These are phyloP conservation scores for Aphelinus certus DNA, from an alignment of 1,140 invertebrate genomes.

Conservation along the genomic window DNA sequence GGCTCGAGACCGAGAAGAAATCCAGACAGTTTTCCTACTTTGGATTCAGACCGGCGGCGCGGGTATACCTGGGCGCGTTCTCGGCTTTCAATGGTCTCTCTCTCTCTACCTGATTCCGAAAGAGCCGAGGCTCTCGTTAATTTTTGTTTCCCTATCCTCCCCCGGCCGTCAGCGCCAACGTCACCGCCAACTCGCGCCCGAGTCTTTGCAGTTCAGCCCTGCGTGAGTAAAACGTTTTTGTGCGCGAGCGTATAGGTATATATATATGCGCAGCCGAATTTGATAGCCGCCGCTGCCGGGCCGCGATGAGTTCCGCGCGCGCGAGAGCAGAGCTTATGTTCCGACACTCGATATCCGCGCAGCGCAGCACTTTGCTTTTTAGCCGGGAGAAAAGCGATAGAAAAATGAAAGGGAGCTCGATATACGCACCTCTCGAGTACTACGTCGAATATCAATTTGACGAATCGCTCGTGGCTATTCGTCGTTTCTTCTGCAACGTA, in stretches of 20 bases:
- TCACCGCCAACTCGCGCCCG: background rate
- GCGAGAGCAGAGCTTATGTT: slow-evolving; percentile 22
- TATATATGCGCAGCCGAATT: slow-evolving; percentile 1
- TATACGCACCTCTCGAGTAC: too few species aligned
- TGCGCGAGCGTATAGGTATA: background rate
- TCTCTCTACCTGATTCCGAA: slow-evolving; percentile 30
- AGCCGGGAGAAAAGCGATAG: slow-evolving; percentile 22
- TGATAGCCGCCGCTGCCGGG: slow-evolving; percentile 7
- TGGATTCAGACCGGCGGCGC: slow-evolving; percentile 15
- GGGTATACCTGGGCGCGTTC: slow-evolving; percentile 19
- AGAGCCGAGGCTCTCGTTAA: slow-evolving; percentile 14
- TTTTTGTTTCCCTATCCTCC: slow-evolving; percentile 11
- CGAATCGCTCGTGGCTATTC: too few species aligned
- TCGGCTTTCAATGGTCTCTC: slow-evolving; percentile 22
- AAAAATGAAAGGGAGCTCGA: slow-evolving; percentile 5
- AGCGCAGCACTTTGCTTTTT: slow-evolving; percentile 10
- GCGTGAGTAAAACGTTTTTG: slow-evolving; percentile 20
- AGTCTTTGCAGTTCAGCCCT: slow-evolving; percentile 12
- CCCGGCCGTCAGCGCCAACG: background rate
- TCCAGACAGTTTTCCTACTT: slow-evolving; percentile 7
- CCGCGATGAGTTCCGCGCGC: background rate
- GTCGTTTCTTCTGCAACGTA: too few species aligned
- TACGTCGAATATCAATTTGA: too few species aligned
- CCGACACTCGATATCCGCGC: slow-evolving; percentile 29
- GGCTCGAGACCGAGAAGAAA: too few species aligned